Evolutionary conservation across 2,113 vertebrate genomes (phyloP).

Genomic region (Serilophus lunatus): DNA sequence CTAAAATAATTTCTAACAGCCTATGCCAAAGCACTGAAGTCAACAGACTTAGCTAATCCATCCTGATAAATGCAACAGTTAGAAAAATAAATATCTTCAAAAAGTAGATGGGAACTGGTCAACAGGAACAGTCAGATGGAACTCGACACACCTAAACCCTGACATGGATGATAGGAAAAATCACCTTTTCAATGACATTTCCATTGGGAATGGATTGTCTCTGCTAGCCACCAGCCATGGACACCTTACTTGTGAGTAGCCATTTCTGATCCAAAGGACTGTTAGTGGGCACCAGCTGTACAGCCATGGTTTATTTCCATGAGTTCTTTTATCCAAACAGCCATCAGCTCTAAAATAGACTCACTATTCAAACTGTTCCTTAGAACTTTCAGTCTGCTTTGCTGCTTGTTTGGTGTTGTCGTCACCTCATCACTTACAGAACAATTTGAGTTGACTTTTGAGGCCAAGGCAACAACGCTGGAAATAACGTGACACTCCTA

Average conservation of each 20-base stretch:
- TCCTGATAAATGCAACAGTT: slow-evolving; percentile 61
- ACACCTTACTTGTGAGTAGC: neutral
- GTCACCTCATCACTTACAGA: neutral
- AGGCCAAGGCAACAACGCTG: neutral
- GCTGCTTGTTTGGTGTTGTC: neutral
- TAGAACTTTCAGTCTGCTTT: neutral
- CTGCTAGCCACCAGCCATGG: neutral
- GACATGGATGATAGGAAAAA: neutral
- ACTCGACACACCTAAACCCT: neutral
- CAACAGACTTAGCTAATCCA: slow-evolving; percentile 67
- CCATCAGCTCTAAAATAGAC: neutral
- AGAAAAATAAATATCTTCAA: slow-evolving; percentile 69
- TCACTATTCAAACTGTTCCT: neutral
- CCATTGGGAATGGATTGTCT: neutral
- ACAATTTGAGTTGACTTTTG: neutral
- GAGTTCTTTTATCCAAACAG: neutral
- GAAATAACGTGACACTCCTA: accelerated
- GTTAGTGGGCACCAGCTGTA: neutral
- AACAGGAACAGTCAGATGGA: neutral
- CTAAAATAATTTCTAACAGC: slow-evolving; percentile 69
- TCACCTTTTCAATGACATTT: neutral
- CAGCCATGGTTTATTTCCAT: neutral
- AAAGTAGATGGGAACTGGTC: slow-evolving; percentile 45
- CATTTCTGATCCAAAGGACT: neutral
- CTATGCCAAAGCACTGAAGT: slow-evolving; percentile 71